Percentiles rank a stretch among this genome's conserved stretches.
Conservation (phyloP, 2,888 invertebrate species). For the Eustalomyia histrio region DNA sequence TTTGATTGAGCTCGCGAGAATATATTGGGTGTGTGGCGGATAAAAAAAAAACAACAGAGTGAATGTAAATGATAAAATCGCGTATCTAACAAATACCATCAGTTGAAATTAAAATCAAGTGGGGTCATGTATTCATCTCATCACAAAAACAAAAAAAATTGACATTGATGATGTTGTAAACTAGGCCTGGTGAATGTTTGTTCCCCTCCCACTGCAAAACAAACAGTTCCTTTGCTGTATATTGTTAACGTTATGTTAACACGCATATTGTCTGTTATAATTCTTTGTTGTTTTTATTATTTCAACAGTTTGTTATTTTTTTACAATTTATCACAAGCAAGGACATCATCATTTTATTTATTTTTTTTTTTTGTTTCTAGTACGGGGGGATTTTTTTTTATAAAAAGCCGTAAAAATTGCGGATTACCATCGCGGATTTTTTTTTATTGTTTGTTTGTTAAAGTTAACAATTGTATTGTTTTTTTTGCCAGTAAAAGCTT, state of each 20-base stretch:
- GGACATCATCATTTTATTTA: slow-evolving; percentile 60
- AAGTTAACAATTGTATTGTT: slow-evolving; percentile 55
- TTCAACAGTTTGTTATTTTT: slow-evolving; percentile 65
- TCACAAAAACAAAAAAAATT: slow-evolving; percentile 36
- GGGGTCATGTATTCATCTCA: slow-evolving; percentile 65
- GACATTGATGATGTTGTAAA: slow-evolving; percentile 56
- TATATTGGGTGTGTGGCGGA: slow-evolving; percentile 36
- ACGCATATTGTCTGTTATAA: slow-evolving; percentile 59
- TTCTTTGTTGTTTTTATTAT: slow-evolving; percentile 63
- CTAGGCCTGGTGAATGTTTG: not conserved
- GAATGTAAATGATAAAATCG: slow-evolving; percentile 55
- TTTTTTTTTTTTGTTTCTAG: not conserved
- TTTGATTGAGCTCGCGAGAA: slow-evolving; percentile 67
- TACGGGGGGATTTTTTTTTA: slow-evolving; percentile 60
- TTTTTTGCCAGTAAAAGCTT: slow-evolving; percentile 35
- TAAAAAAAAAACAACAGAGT: slow-evolving; percentile 10
- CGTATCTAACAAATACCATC: slow-evolving; percentile 63
- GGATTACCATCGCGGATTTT: slow-evolving; percentile 78
- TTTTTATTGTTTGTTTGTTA: slow-evolving; percentile 71
- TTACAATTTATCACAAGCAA: slow-evolving; percentile 66
- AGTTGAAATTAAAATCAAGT: slow-evolving; percentile 67
- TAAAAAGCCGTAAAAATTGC: slow-evolving; percentile 78
- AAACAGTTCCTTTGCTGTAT: not conserved
- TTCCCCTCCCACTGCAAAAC: not conserved
- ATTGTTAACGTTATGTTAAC: slow-evolving; percentile 60